Base-by-base conservation (phyloP, 2,113 vertebrate species). In the Periophthalmus modestus region DNA sequence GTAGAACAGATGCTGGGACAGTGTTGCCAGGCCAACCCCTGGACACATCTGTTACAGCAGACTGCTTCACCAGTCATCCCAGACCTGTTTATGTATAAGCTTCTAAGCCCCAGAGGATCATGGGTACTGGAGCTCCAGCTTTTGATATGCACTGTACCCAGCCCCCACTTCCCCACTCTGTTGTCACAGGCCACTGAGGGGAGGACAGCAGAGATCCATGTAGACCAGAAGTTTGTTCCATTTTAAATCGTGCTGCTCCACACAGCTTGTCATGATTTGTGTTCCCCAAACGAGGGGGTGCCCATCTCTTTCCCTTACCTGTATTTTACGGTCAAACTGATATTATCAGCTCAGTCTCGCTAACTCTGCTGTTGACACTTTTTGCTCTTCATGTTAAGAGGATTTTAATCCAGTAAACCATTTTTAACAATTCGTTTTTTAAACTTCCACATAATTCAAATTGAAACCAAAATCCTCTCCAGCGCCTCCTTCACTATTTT, bases 91-190 rank as follows among this genome's bases (percentile, higher is more conserved):
- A 86, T 87, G 88, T 88, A 85, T 84, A 92, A 89, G 85, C 85
- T 87, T 83, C 78, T 88, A 88, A 90, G 82, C 79, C 77, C 75
- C 79, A 85, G 77, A 88, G 87, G 86, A 92, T 92, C 87, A 89
- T 90, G 85, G 88, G 86, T 89, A 87, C 88, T 84, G 78, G 78
- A 91, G 85, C 87, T 84, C 85, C 84, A 89, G 82, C 86, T 87
- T 82, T 83, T 82, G 87, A 91, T 82, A 39, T 65, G 90, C 91
- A 91, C 91, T 91, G 89, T 87, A 87, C 72, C 77, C 81, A 72
- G 57, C 10, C 50, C 62, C 59, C 24, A 34, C 1, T 15, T 9
- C 58, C 71, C 77, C 62, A 48, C 80, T 83, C 74, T 84, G 87
- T 75, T 85, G 28, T 28, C 28, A 28, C 28, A 28, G 28, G 28